Evolutionary conservation across 2,113 vertebrate genomes (phyloP).

Genomic region (Felis catus): F.catus_Fca126_mat1.0 CM031414.1:104837501-104838000

Average conservation of each 20-base stretch:
- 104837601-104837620: slow-evolving; percentile 82
- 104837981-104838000: neutral
- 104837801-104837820: slow-evolving; percentile 75
- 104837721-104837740: neutral
- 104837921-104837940: neutral
- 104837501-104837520: accelerated
- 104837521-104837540: slow-evolving; percentile 83
- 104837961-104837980: neutral
- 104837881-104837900: slow-evolving; percentile 84
- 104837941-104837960: neutral
- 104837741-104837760: neutral
- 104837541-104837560: slow-evolving; percentile 91
- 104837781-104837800: neutral
- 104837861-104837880: slow-evolving; percentile 69
- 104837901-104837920: slow-evolving; percentile 77
- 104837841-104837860: accelerated
- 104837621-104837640: slow-evolving; percentile 80
- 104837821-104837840: slow-evolving; percentile 66
- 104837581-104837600: slow-evolving; percentile 80
- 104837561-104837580: slow-evolving; percentile 83
- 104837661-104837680: slow-evolving; percentile 88
- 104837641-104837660: slow-evolving; percentile 51
- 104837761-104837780: neutral
- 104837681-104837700: slow-evolving; percentile 86
- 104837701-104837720: slow-evolving; percentile 88